phyloP scores from a whole-genome alignment of 2,113 vertebrate genomes.

The Larimichthys crocea region DNA sequence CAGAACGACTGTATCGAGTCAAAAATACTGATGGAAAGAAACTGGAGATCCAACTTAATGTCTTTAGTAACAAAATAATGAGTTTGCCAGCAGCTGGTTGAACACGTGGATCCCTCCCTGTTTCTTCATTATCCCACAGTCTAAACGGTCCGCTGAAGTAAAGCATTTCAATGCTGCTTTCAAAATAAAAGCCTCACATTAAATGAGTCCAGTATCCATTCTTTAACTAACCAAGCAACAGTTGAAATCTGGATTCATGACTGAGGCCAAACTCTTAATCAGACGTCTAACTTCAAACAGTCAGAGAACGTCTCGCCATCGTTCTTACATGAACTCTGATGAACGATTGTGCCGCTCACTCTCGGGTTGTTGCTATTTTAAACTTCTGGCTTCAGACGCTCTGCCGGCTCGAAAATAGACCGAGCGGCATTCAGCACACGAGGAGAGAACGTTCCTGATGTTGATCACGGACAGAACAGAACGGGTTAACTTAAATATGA shows the following conservation, averaged over 20 bases:
- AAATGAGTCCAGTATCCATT: no score
- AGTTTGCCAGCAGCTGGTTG: conserved; percentile 23
- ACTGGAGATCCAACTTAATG: background rate
- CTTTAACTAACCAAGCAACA: no score
- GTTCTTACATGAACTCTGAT: no score
- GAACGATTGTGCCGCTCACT: no score
- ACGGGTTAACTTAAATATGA: no score
- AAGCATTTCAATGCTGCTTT: background rate
- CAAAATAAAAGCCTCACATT: background rate
- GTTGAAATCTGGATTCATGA: no score
- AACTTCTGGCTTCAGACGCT: background rate
- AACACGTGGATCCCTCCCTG: conserved; percentile 23
- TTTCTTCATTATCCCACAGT: background rate
- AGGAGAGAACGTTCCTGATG: background rate
- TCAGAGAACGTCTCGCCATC: no score
- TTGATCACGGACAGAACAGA: no score
- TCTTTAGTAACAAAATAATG: conserved; percentile 4
- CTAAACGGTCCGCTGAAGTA: background rate
- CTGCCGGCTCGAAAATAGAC: conserved; percentile 1
- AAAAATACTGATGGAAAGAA: conserved; percentile 14
- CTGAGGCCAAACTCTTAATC: no score
- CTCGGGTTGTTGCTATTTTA: background rate
- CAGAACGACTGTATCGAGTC: background rate
- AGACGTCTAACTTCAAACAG: no score
- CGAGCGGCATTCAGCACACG: background rate